Percentiles rank a stretch among this genome's conserved stretches.
Evolutionary conservation across 1,140 invertebrate genomes (phyloP).

Genomic region (Lordiphosa clarofinis): DNA sequence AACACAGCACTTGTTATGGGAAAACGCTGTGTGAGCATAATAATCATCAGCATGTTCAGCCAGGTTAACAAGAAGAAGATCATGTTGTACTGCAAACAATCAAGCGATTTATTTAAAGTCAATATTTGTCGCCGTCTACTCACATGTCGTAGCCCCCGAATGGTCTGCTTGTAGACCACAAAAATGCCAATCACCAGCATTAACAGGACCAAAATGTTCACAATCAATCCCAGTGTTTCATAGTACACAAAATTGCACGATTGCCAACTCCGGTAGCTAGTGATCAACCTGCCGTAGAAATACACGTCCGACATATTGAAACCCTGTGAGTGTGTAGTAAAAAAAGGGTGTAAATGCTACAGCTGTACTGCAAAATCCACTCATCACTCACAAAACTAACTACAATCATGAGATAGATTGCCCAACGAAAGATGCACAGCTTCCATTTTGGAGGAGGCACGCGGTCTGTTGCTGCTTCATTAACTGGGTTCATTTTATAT

Average conservation of each 20-base stretch:
- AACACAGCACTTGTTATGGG: no score
- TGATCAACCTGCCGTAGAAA: not conserved
- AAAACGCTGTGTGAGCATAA: conserved; percentile 15
- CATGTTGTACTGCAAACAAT: conserved; percentile 17
- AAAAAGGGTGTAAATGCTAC: not conserved
- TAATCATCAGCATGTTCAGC: conserved; percentile 31
- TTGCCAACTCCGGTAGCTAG: not conserved
- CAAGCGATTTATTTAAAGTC: no score
- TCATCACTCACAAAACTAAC: conserved; percentile 9
- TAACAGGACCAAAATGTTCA: not conserved
- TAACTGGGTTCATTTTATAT: not conserved
- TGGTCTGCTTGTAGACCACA: not conserved
- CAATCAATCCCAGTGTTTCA: not conserved
- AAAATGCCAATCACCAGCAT: not conserved
- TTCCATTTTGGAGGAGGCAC: not conserved
- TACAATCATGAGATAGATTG: not conserved
- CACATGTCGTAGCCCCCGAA: conserved; percentile 17
- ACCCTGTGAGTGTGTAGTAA: no score
- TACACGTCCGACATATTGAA: not conserved
- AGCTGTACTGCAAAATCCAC: not conserved
- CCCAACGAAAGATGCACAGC: not conserved
- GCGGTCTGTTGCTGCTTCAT: not conserved
- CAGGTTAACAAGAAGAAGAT: conserved; percentile 17
- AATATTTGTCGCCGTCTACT: not conserved
- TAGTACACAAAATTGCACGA: conserved; percentile 2